phyloP scores from a whole-genome alignment of 2,113 vertebrate genomes.

The Strix aluco region DNA sequence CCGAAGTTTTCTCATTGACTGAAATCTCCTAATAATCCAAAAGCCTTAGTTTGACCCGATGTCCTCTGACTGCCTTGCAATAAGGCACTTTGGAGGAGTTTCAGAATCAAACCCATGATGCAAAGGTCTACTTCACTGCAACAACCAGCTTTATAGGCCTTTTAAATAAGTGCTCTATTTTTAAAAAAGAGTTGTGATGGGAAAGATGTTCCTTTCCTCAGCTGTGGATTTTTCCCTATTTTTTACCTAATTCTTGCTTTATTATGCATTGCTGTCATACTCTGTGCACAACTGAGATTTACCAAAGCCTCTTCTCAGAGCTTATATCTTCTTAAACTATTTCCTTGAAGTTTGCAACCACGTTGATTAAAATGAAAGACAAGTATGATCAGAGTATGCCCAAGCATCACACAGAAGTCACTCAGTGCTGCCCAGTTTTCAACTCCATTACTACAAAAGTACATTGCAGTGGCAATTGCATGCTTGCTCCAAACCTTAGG shows the following conservation, averaged over 20 bases:
- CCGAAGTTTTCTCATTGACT: not conserved
- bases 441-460: not conserved
- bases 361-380: not conserved
- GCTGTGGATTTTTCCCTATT: not conserved
- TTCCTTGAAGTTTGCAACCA: not conserved
- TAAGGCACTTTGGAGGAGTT: not conserved
- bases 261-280: not conserved
- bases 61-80: not conserved
- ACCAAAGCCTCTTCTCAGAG: not conserved
- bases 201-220: not conserved
- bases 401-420: not conserved
- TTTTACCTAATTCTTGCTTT: not conserved
- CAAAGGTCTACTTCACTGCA: not conserved
- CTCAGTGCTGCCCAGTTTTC: not conserved
- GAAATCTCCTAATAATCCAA: not conserved
- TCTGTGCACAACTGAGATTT: not conserved
- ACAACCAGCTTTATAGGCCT: not conserved
- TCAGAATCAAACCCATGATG: not conserved
- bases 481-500: slow-evolving; percentile 1
- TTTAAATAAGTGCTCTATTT: not conserved
- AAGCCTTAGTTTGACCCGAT: not conserved
- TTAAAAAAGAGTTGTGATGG: not conserved
- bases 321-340: not conserved
- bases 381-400: not conserved
- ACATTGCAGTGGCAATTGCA: not conserved